A percentile compares a stretch with the other conserved stretches of the same genome.
Evolutionary conservation across 2,113 vertebrate genomes (phyloP).

Genomic region (Pterocles orientalis): DNA sequence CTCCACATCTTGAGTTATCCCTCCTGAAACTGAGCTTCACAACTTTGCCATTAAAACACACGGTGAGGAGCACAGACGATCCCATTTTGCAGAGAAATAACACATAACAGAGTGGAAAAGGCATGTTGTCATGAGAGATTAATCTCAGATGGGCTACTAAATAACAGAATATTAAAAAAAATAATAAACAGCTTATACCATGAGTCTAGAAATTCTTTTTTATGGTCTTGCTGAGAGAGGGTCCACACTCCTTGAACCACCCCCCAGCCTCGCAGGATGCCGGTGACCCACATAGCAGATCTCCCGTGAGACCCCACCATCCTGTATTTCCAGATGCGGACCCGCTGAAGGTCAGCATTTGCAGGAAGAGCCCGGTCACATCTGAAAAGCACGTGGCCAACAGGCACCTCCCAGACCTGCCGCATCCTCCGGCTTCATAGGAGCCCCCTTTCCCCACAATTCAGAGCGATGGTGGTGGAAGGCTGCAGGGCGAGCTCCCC

Average conservation of each 20-base stretch:
- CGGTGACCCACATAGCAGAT: not conserved
- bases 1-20: not conserved
- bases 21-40: not conserved
- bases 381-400: not conserved
- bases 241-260: not conserved
- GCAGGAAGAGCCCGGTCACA: not conserved
- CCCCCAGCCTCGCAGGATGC: not conserved
- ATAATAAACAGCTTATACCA: not conserved
- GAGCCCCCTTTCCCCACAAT: not conserved
- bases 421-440: no score
- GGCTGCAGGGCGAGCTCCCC: not conserved
- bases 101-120: not conserved
- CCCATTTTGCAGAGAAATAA: not conserved
- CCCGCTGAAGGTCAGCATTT: accelerated
- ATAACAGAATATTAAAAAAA: not conserved
- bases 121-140: not conserved
- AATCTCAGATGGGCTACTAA: not conserved
- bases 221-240: not conserved
- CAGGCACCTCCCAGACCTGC: not conserved
- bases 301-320: accelerated
- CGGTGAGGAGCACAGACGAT: not conserved
- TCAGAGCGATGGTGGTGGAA: not conserved
- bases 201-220: not conserved
- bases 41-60: not conserved
- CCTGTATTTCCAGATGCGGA: not conserved